phyloP scores from a whole-genome alignment of 2,888 invertebrate genomes.

The Morinoia aosen region DNA sequence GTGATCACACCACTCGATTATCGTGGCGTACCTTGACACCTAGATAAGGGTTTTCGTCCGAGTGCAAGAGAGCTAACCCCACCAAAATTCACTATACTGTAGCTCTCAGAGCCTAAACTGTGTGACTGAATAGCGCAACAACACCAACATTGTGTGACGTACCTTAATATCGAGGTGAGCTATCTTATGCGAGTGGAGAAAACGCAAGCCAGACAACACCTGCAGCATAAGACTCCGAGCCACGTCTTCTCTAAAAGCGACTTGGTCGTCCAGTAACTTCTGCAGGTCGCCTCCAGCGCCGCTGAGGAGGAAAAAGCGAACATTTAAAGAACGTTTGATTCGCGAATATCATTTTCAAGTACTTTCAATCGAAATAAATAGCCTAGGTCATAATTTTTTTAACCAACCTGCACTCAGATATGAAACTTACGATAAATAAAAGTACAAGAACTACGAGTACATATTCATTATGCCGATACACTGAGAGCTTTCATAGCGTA shows the following conservation, averaged over 20 bases:
- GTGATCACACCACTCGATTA: neutral
- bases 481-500: neutral
- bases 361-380: neutral
- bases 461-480: neutral
- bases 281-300: constrained; percentile 74
- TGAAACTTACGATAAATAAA: too few species aligned
- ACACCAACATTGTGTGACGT: constrained; percentile 40
- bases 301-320: constrained; percentile 69
- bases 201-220: constrained; percentile 90
- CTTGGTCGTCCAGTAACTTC: constrained; percentile 69
- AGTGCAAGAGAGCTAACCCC: neutral
- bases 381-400: neutral
- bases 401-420: too few species aligned
- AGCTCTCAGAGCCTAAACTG: neutral
- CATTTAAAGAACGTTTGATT: neutral
- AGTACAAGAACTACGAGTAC: neutral
- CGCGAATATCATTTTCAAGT: neutral
- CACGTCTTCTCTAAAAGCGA: constrained; percentile 78
- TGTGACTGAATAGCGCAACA: too few species aligned
- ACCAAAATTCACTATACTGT: neutral
- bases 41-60: neutral
- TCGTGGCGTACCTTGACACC: neutral
- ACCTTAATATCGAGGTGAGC: constrained; percentile 94
- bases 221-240: constrained; percentile 89
- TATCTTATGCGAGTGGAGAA: constrained; percentile 91